Conservation (phyloP, 2,113 vertebrate species). For the Cephalophus harveyi region DNA sequence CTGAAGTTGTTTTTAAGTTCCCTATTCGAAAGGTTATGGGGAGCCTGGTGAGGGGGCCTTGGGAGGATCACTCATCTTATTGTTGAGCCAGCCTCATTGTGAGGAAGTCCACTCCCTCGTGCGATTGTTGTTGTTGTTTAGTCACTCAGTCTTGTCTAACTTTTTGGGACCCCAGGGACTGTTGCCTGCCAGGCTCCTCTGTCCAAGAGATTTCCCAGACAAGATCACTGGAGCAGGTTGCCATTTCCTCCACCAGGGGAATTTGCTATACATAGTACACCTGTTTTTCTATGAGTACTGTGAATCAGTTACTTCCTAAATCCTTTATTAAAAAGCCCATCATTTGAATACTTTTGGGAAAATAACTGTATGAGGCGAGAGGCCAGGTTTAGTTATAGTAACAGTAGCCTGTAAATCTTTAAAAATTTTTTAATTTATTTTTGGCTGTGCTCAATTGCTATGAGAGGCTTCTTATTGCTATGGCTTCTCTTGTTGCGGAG, state of each 20-base stretch:
- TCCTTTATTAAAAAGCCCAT: neutral
- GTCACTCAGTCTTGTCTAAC: neutral
- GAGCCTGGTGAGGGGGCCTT: neutral
- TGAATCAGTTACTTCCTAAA: neutral
- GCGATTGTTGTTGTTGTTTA: neutral
- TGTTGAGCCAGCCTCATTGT: neutral
- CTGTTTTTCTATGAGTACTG: neutral
- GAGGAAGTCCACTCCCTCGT: neutral
- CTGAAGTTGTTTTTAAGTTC: neutral
- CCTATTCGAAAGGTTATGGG: neutral
- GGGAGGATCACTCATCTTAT: neutral
- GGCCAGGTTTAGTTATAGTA: neutral
- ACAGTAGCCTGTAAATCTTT: too few relatives aligned
- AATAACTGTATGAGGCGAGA: neutral
- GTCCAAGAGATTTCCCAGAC: neutral
- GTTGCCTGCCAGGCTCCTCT: neutral
- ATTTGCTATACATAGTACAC: neutral
- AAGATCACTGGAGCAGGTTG: neutral
- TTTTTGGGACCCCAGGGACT: neutral
- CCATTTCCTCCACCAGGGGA: neutral
- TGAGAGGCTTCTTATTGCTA: neutral
- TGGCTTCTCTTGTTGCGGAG: neutral
- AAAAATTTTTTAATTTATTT: too few relatives aligned
- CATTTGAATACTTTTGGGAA: neutral
- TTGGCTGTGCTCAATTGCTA: neutral